These are phyloP conservation scores for Staurois parvus DNA, from an alignment of 2,797 vertebrate genomes.

Conservation along the genomic window DNA sequence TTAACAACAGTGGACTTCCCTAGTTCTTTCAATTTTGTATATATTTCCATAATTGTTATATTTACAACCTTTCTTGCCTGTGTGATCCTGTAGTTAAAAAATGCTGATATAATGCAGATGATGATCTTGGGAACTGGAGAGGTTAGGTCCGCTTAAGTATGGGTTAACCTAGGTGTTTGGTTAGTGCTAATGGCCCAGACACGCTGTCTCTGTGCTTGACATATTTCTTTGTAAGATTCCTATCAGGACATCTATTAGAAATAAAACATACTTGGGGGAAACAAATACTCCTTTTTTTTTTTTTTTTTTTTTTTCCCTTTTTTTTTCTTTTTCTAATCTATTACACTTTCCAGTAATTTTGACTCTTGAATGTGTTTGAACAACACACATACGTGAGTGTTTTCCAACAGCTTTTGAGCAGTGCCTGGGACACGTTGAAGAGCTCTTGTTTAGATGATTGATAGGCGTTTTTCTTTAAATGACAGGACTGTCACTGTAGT, in stretches of 20 bases:
- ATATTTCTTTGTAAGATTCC: neutral
- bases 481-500: neutral
- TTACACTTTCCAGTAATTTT: neutral
- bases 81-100: too few relatives aligned
- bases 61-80: neutral
- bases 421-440: conserved; percentile 10
- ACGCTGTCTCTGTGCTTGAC: neutral
- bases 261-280: neutral
- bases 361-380: neutral
- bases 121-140: neutral
- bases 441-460: conserved; percentile 19
- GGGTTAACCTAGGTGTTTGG: conserved; percentile 3
- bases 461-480: conserved; percentile 30
- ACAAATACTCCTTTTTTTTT: neutral
- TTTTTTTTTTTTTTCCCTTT: neutral
- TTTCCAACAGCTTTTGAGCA: neutral
- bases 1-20: too few relatives aligned
- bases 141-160: neutral
- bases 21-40: too few relatives aligned
- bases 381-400: neutral
- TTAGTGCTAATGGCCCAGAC: neutral
- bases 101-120: too few relatives aligned
- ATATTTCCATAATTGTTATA: too few relatives aligned
- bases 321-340: neutral
- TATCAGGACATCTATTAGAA: neutral